Evolutionary conservation across 1,140 invertebrate species (phyloP).

Genomic region (Uloborus diversus): DNA sequence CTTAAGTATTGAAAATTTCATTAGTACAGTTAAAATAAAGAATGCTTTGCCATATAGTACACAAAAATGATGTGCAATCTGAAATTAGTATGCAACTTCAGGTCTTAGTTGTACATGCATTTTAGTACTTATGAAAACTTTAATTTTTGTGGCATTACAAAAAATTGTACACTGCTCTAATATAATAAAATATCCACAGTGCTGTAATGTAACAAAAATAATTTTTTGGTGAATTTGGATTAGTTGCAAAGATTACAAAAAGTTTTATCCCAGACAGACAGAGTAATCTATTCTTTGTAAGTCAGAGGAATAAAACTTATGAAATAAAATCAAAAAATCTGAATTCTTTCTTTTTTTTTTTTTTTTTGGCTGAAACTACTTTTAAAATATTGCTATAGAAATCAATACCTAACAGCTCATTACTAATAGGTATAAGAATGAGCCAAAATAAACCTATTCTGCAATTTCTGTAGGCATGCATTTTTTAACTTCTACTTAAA

Average conservation of each 20-base stretch:
- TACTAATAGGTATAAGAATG: not conserved
- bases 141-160: no score
- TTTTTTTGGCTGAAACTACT: not conserved
- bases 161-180: not conserved
- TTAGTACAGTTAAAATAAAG: not conserved
- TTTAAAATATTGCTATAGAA: not conserved
- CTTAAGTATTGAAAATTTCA: not conserved
- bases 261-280: not conserved
- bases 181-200: not conserved
- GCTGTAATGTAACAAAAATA: not conserved
- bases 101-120: no score
- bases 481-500: not conserved
- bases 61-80: no score
- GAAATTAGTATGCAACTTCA: no score
- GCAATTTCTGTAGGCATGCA: not conserved
- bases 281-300: not conserved
- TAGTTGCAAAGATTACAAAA: not conserved
- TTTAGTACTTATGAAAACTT: no score
- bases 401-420: not conserved
- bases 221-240: not conserved
- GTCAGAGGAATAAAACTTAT: not conserved
- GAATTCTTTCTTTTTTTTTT: not conserved
- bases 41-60: not conserved
- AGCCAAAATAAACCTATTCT: not conserved
- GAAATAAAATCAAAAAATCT: no score